These are phyloP conservation scores for Phymatocera aterrima DNA, from an alignment of 2,888 invertebrate genomes.

Conservation along the genomic window DNA sequence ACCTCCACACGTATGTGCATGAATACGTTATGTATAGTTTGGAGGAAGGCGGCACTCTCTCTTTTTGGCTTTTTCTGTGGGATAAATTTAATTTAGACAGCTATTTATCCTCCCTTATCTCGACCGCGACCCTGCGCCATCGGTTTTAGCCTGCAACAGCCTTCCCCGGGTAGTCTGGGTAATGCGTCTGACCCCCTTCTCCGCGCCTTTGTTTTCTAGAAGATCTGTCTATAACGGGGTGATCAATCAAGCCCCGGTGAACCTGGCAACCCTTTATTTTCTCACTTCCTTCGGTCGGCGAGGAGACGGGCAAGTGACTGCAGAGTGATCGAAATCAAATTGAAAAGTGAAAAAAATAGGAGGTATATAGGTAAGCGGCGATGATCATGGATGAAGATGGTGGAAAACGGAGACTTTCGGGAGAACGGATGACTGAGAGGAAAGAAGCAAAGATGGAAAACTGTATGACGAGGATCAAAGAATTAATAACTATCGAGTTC, in stretches of 20 bases:
- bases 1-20: no score
- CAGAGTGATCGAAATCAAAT: not conserved
- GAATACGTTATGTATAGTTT: no score
- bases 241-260: slow-evolving; percentile 68
- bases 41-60: not conserved
- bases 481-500: no score
- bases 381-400: no score
- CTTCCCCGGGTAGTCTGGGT: slow-evolving; percentile 64
- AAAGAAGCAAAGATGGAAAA: no score
- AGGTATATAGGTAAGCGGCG: no score
- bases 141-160: not conserved
- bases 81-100: slow-evolving; percentile 45
- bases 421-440: no score
- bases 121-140: slow-evolving; percentile 1
- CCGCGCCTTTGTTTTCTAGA: not conserved
- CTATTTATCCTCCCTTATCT: slow-evolving; percentile 46
- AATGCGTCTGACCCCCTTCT: slow-evolving; percentile 71
- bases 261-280: not conserved
- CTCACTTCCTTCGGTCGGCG: no score
- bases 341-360: not conserved
- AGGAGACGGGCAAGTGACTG: not conserved
- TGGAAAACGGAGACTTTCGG: no score
- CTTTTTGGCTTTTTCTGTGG: no score
- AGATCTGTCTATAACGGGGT: slow-evolving; percentile 63
- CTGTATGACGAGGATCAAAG: no score